Percentiles rank a stretch among this genome's conserved stretches.
phyloP scores from a whole-genome alignment of 1,140 invertebrate genomes.

The Dreissena polymorpha region DNA sequence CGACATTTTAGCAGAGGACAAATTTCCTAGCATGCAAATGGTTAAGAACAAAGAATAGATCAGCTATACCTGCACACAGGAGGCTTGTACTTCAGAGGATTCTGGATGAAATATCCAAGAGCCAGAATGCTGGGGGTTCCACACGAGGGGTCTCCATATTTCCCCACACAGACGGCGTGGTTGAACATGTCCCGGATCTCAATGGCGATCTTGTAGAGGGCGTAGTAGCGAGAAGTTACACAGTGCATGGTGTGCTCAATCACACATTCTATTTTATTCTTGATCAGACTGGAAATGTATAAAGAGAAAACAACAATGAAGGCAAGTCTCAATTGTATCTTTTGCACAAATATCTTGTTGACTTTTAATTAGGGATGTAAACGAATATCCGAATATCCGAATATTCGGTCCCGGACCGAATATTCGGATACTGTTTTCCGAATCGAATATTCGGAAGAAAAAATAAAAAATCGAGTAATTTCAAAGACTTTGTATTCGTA shows the following conservation, averaged over 20 bases:
- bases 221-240: background rate
- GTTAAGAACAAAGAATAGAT: too few species aligned
- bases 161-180: constrained; percentile 27
- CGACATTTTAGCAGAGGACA: too few species aligned
- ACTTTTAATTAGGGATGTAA: too few species aligned
- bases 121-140: constrained; percentile 21
- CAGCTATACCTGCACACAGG: constrained; percentile 43
- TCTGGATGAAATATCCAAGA: constrained; percentile 4
- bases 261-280: constrained; percentile 23
- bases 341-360: too few species aligned
- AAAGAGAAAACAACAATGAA: background rate
- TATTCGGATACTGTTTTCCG: too few species aligned
- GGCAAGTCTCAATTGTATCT: background rate
- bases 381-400: too few species aligned
- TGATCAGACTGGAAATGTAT: constrained; percentile 20
- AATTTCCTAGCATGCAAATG: too few species aligned
- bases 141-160: constrained; percentile 37
- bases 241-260: constrained; percentile 25
- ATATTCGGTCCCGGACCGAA: too few species aligned
- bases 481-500: too few species aligned
- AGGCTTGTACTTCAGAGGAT: constrained; percentile 1
- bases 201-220: constrained; percentile 3
- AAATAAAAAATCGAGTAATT: too few species aligned
- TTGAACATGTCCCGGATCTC: constrained; percentile 18
- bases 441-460: too few species aligned